Evolutionary conservation across 2,888 invertebrate genomes (phyloP), one percentile per base, ranked within the genome.

Genomic region (Kuschelorhynchus macadamiae): DNA sequence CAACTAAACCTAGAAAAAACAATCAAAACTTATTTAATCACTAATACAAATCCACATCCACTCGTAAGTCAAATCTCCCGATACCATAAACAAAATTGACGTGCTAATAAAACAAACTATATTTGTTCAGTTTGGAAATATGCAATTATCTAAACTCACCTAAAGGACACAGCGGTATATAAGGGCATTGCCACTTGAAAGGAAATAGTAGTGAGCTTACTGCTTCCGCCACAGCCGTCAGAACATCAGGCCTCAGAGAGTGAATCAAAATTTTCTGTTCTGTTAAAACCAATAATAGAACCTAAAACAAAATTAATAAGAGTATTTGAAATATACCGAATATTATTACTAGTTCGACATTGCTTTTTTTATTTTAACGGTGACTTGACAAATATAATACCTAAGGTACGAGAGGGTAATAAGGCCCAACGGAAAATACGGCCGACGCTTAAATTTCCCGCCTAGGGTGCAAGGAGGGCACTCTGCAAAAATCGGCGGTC

Each of bases 101-200:
- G n/a, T n/a, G n/a, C n/a, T n/a, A n/a, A n/a, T n/a, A n/a, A n/a
- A n/a, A n/a, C n/a, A n/a, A n/a, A n/a, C n/a, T n/a, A n/a, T n/a
- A n/a, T n/a, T n/a, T n/a, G n/a, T n/a, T n/a, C n/a, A n/a, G n/a
- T n/a, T n/a, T n/a, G n/a, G n/a, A n/a, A n/a, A n/a, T n/a, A n/a
- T 2, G 16, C 7, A 32, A 32, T 20, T 16, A 57, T 53, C 72
- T 39, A 39, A 18, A 50, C 83, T 83, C 82, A 88, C 94, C 94
- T 81, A 99, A 87, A 9, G 99, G 99, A 86, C 99, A 99, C 57
- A 99, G 86, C 1, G 99, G 99, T 85, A 99, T 98, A 84, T 99
- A 99, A 0, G 99, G 98, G 81, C 98, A 99, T 84, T 98, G 98
- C 99, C 99, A 99, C 84, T 97, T 97, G 84, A 99, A 98, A 0